These are phyloP conservation scores for Campoplex nolae DNA, from an alignment of 2,888 invertebrate species.

Conservation along the genomic window DNA sequence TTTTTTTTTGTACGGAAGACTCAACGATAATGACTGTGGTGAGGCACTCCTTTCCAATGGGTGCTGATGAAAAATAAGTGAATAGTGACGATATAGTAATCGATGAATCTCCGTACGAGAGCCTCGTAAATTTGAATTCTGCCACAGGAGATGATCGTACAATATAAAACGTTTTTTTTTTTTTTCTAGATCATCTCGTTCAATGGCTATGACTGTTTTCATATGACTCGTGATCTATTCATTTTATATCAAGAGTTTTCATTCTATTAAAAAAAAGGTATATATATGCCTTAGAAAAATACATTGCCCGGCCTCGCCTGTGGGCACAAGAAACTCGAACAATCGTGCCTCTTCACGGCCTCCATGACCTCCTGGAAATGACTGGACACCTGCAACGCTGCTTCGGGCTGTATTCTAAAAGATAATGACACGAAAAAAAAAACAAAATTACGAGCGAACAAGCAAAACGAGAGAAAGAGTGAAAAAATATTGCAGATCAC, in stretches of 20 bases:
- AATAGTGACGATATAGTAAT: conserved; percentile 40
- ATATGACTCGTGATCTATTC: conserved; percentile 31
- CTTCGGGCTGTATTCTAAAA: conserved; percentile 87
- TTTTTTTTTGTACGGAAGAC: conserved; percentile 38
- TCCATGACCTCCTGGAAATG: conserved; percentile 91
- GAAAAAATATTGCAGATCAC: conserved; percentile 35
- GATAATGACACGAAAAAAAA: conserved; percentile 58
- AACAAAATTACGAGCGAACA: conserved; percentile 22
- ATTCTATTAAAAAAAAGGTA: not conserved
- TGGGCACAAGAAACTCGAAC: conserved; percentile 88
- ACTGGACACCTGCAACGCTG: conserved; percentile 87
- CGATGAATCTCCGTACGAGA: conserved; percentile 63
- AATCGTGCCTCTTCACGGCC: conserved; percentile 89
- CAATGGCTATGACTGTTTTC: conserved; percentile 51
- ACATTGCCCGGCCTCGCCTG: conserved; percentile 79
- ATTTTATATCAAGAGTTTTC: conserved; percentile 43
- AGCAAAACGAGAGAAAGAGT: conserved; percentile 28
- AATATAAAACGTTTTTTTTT: conserved; percentile 21
- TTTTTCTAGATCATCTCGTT: conserved; percentile 28
- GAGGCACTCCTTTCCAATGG: conserved; percentile 43
- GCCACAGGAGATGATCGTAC: conserved; percentile 50
- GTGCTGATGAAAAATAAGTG: conserved; percentile 38
- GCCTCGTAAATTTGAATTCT: conserved; percentile 58
- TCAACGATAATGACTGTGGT: conserved; percentile 54
- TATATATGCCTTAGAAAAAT: conserved; percentile 70